These are phyloP conservation scores for Apocheima hispidaria DNA, from an alignment of 2,888 invertebrate species.

Conservation along the genomic window DNA sequence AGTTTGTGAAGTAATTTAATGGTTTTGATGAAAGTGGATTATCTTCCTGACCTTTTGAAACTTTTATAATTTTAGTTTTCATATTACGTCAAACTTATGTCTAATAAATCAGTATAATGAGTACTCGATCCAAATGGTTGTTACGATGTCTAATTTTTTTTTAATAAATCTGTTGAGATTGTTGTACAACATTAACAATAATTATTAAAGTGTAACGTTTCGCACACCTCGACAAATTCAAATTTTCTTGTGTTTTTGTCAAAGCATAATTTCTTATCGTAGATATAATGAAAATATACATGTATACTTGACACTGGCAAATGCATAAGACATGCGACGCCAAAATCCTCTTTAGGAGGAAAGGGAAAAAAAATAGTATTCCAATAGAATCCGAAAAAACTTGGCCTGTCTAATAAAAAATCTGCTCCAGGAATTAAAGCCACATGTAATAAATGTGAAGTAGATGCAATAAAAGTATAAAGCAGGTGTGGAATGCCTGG, in stretches of 20 bases:
- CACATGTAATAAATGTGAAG: constrained; percentile 43
- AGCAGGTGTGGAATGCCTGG: constrained; percentile 42
- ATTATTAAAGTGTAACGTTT: too few species aligned
- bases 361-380: too few species aligned
- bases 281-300: too few species aligned
- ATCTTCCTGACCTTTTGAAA: constrained; percentile 37
- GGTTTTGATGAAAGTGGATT: constrained; percentile 43
- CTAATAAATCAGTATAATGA: constrained; percentile 21
- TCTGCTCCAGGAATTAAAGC: constrained; percentile 11
- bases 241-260: too few species aligned
- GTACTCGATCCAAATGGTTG: too few species aligned
- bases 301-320: too few species aligned
- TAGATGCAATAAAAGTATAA: constrained; percentile 44
- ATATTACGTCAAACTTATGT: constrained; percentile 25
- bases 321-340: too few species aligned
- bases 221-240: too few species aligned
- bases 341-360: too few species aligned
- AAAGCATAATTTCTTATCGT: too few species aligned
- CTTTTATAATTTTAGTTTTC: constrained; percentile 36
- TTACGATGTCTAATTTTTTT: constrained; percentile 24
- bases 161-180: constrained; percentile 22
- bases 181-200: neutral
- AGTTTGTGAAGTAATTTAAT: constrained; percentile 54
- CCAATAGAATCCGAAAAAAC: too few species aligned
- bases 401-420: constrained; percentile 9